These are phyloP conservation scores for Nannobrachium achirus DNA, from an alignment of 2,113 vertebrate genomes.

Conservation along the genomic window DNA sequence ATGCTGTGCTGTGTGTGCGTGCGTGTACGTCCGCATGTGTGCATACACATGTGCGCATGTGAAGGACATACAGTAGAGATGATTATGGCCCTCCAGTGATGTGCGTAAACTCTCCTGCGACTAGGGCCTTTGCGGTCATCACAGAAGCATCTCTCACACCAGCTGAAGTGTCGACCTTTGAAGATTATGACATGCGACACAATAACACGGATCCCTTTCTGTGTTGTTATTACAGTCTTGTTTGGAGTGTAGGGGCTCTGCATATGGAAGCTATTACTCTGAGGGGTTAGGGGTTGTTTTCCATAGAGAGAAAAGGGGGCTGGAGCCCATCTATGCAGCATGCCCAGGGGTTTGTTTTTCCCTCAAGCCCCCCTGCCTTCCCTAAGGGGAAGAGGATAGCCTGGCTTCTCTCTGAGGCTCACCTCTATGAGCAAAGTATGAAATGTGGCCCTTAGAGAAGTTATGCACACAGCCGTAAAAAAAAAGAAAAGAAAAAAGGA, in stretches of 20 bases:
- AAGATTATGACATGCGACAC: conserved; percentile 66
- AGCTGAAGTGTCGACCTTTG: conserved; percentile 55
- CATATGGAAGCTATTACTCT: conserved; percentile 77
- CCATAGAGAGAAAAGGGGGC: conserved; percentile 50
- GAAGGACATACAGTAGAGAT: not conserved
- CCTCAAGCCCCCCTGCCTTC: conserved; percentile 39
- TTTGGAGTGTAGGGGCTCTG: conserved; percentile 52
- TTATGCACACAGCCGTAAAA: conserved; percentile 13
- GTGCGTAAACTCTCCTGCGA: conserved; percentile 44
- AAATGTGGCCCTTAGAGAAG: conserved; percentile 36
- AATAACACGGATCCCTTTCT: conserved; percentile 66
- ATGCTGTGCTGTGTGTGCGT: not conserved
- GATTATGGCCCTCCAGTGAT: conserved; percentile 32
- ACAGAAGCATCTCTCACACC: conserved; percentile 48
- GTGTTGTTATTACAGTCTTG: conserved; percentile 67
- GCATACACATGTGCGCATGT: not conserved
- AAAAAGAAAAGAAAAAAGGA: conserved; percentile 12
- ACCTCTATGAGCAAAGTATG: conserved; percentile 27
- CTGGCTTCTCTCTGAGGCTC: conserved; percentile 42
- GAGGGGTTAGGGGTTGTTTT: conserved; percentile 62
- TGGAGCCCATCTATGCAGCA: conserved; percentile 54
- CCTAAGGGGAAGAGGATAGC: conserved; percentile 31
- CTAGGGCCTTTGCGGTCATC: conserved; percentile 38
- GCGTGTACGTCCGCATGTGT: conserved; percentile 12
- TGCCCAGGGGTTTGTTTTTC: conserved; percentile 60